These are phyloP conservation scores for Anadara kagoshimensis DNA, from an alignment of 1,140 invertebrate genomes.

Conservation along the genomic window DNA sequence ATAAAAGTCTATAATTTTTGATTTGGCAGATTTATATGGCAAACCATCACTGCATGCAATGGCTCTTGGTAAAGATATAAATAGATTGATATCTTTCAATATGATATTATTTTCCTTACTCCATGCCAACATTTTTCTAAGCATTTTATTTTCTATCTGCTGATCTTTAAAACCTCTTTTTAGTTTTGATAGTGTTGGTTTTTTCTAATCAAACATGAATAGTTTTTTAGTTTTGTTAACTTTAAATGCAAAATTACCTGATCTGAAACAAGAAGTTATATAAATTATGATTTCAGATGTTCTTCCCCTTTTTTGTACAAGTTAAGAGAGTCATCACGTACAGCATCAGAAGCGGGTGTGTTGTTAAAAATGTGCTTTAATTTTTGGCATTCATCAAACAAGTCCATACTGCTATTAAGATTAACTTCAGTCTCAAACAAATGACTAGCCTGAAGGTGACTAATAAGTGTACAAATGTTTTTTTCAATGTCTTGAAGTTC, in stretches of 20 bases:
- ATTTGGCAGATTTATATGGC: too few relatives aligned
- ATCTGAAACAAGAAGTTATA: neutral
- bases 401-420: too few relatives aligned
- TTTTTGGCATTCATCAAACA: neutral
- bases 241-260: neutral
- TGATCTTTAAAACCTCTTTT: conserved; percentile 2
- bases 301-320: neutral
- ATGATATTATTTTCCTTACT: neutral
- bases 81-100: neutral
- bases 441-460: neutral
- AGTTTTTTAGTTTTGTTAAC: conserved; percentile 1
- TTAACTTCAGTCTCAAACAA: neutral
- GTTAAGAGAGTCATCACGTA: too few relatives aligned
- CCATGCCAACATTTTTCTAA: conserved; percentile 1
- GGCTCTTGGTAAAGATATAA: conserved; percentile 8
- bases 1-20: too few relatives aligned
- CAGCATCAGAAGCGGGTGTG: too few relatives aligned
- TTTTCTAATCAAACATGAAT: neutral
- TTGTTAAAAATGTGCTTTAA: neutral
- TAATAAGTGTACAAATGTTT: neutral
- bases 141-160: neutral
- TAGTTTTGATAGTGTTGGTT: neutral
- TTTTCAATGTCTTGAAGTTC: neutral
- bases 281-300: neutral
- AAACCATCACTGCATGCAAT: too few relatives aligned